phyloP scores from a whole-genome alignment of 1,140 invertebrate genomes.

The Pseudomyrmex flavicornis region DNA sequence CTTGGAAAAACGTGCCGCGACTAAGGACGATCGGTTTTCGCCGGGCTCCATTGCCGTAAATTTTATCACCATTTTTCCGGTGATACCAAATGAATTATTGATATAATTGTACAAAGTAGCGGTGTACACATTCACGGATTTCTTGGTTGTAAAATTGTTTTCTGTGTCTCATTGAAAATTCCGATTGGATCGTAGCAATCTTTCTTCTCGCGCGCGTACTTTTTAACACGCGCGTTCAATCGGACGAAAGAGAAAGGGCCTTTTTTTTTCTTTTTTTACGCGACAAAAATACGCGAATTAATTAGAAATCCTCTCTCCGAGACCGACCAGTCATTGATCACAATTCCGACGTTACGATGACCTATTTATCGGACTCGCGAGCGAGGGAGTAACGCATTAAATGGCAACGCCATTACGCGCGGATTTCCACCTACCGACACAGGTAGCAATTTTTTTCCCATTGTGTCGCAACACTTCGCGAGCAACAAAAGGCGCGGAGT shows the following conservation, averaged over 20 bases:
- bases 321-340: constrained; percentile 44
- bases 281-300: constrained; percentile 29
- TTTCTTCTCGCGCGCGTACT: constrained; percentile 21
- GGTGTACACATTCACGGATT: constrained; percentile 25
- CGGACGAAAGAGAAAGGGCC: neutral
- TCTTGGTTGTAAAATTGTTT: neutral
- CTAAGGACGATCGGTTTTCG: constrained; percentile 49
- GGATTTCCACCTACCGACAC: constrained; percentile 42
- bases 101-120: constrained; percentile 36
- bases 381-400: constrained; percentile 35
- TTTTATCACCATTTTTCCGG: constrained; percentile 39
- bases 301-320: constrained; percentile 31
- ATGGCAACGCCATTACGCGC: constrained; percentile 51
- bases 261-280: neutral
- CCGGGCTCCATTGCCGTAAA: constrained; percentile 30
- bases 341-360: constrained; percentile 49
- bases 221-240: neutral
- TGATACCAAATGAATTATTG: constrained; percentile 37
- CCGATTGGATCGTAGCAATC: neutral
- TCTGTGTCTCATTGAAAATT: no score
- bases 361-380: constrained; percentile 54
- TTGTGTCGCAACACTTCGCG: constrained; percentile 17
- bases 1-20: constrained; percentile 47
- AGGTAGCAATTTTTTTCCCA: constrained; percentile 53
- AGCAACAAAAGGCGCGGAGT: constrained; percentile 46